Evolutionary conservation across 2,888 invertebrate genomes (phyloP), one percentile per base, ranked within the genome.

Genomic region (Polyommatus icarus): DNA sequence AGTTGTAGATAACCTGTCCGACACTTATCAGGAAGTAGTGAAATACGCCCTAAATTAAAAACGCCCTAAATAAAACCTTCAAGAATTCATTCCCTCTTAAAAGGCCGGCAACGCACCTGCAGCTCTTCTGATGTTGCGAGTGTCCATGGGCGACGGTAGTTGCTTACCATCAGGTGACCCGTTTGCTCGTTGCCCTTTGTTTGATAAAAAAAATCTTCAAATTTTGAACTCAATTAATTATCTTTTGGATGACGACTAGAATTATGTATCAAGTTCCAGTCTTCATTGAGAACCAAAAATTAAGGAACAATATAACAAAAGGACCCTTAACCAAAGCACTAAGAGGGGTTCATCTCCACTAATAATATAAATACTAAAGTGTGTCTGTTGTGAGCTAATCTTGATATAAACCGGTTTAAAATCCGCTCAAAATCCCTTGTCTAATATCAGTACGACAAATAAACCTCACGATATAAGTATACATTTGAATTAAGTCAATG

Each of bases 321-420:
- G 67, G 6, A 67, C 67, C 67, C 67, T 67, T 67, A 67, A 29
- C 67, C 29, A 12, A 67, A 6, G 8, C 10, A 20, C 29, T 29
- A 67, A 67, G 67, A 29, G 0, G 67, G 67, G 67, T 67, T 67
- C 12, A 12, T 67, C 67, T 67, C 29, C 29, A 67, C 67, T 67
- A 67, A 67, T 67, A 67, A 67, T 67, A 67, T 67, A 67, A 67
- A 67, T 67, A 67, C 67, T 29, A 67, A 67, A 67, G 67, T 67
- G 67, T 67, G 67, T 67, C 67, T 29, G 29, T 15, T 67, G 67
- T 67, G 29, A 67, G 67, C 67, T 67, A 67, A 67, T 67, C 67
- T 67, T 67, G 15, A 67, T 67, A 29, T 67, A 29, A 12, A 67
- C 67, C 29, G 67, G 67, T 67, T 67, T 67, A 15, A 67, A 67